Evolutionary conservation across 2,797 vertebrate genomes (phyloP).

Genomic region (Phataginus tricuspis): DNA sequence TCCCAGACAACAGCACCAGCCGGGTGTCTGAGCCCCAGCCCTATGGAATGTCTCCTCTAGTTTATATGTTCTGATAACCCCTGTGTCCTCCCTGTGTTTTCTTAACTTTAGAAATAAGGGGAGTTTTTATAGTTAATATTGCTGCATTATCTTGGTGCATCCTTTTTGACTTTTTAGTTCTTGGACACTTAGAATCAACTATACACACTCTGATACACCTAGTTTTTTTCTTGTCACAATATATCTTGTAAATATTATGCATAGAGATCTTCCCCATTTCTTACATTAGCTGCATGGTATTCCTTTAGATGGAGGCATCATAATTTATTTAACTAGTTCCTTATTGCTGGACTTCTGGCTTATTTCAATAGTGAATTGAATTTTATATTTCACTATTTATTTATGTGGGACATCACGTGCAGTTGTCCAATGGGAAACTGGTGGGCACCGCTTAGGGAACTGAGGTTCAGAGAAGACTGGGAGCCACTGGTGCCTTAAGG

Average conservation of each 20-base stretch:
- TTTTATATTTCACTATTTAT: no score
- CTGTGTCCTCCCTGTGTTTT: background rate
- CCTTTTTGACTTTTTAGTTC: background rate
- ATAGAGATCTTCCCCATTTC: background rate
- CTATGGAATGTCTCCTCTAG: background rate
- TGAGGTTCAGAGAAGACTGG: background rate
- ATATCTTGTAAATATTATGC: background rate
- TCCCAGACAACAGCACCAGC: background rate
- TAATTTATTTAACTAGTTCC: background rate
- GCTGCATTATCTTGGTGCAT: background rate
- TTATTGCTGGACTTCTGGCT: background rate
- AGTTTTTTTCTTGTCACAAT: background rate
- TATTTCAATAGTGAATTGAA: background rate
- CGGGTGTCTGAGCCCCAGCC: background rate
- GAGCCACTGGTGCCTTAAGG: no score
- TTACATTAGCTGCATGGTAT: background rate
- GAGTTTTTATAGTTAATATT: background rate
- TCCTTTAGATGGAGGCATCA: background rate
- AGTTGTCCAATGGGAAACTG: background rate
- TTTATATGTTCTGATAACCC: background rate
- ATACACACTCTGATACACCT: accelerated
- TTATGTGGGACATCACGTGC: no score
- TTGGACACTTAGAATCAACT: background rate
- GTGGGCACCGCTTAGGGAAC: background rate
- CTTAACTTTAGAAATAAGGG: background rate